Base-by-base conservation (phyloP, 2,888 invertebrate genomes). In the Labia minor region DNA sequence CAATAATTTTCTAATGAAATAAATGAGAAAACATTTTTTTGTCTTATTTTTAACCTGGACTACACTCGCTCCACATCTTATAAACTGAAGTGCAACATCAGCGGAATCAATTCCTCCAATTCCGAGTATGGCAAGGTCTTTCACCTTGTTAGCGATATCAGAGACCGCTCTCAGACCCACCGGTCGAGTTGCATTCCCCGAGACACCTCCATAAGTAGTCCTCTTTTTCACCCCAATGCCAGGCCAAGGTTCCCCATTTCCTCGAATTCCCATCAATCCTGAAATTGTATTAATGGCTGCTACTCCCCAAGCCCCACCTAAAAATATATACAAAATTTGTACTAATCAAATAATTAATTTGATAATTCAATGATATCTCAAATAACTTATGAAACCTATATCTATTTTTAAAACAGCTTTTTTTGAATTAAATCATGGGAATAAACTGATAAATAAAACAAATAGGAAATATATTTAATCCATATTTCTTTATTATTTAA, bases 91-190 rank as follows among this genome's bases (percentile, higher is more conserved):
- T 0, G 95, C 92, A 0, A 90, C 88, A 70, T 98, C 96, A 0
- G 98, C 98, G 0, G 95, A 94, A 79, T 99, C 98, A 18, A 99
- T 89, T 0, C 99, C 99, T 6, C 98, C 98, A 67, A 95, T 95
- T 20, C 97, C 98, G 70, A 99, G 82, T 68, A 99, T 92, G 0
- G 95, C 90, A 77, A 93, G 95, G 1, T 87, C 91, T 0, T 95
- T 95, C 33, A 97, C 73, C 63, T 85, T 85, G 68, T 86, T 86
- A 1, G 88, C 91, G 70, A 99, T 90, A 0, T 92, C 86, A 0
- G 96, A 92, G 6, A 99, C 90, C 0, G 96, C 97, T 68, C 87
- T 83, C 18, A 99, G 79, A 0, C 95, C 98, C 77, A 97, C 90
- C 0, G 99, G 98, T 0, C 97, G 85, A 0, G 95, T 95, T 0